These are phyloP conservation scores for Stenchaetothrips biformis DNA, from an alignment of 2,888 invertebrate species.

Conservation along the genomic window DNA sequence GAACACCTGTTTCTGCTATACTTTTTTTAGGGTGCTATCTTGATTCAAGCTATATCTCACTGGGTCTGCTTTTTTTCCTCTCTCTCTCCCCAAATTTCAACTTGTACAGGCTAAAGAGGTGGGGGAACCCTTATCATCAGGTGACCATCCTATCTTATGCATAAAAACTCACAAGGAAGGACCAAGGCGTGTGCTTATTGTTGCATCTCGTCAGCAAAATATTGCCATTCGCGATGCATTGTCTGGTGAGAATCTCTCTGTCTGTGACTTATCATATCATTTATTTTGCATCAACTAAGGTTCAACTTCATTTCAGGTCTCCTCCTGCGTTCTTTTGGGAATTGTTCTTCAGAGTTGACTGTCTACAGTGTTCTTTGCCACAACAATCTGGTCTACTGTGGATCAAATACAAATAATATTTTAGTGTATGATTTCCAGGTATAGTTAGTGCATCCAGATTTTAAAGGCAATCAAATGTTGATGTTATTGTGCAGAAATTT, in stretches of 20 bases:
- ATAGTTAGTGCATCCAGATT: neutral
- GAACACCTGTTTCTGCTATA: neutral
- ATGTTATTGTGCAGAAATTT: neutral
- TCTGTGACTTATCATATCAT: too few species aligned
- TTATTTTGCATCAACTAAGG: too few species aligned
- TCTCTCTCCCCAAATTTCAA: neutral
- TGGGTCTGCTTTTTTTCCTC: neutral
- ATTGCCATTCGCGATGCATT: neutral
- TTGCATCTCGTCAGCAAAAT: neutral
- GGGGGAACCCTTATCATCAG: neutral
- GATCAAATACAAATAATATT: neutral
- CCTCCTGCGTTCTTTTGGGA: neutral
- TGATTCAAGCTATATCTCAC: neutral
- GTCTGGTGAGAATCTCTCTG: neutral
- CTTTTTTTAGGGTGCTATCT: too few species aligned
- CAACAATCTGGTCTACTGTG: neutral
- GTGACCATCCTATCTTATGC: neutral
- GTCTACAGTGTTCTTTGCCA: neutral
- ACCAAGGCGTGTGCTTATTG: neutral
- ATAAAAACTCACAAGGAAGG: neutral
- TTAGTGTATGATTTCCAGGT: neutral
- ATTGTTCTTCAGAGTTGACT: neutral
- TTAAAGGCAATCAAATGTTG: neutral
- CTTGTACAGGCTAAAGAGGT: neutral
- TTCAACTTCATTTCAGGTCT: neutral